Evolutionary conservation across 2,797 vertebrate genomes (phyloP), one percentile per base, ranked within the genome.

Genomic region (Cheirogaleus major): DNA sequence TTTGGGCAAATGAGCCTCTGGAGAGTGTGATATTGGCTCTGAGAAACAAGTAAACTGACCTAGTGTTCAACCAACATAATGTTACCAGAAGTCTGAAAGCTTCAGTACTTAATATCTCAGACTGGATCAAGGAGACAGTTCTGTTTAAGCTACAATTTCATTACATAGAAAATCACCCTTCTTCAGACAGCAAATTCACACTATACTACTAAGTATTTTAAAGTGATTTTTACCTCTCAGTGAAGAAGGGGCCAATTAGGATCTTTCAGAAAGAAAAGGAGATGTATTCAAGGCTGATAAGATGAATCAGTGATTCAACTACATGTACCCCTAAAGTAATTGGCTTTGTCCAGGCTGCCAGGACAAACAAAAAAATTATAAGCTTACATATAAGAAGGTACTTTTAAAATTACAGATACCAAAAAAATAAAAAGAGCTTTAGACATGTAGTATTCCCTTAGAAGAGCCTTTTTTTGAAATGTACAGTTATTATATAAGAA

Each of bases 221-320:
- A 80, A 55, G 63, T 52, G 55, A 87, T 35, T 81, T 95, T 86
- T 85, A 88, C 35, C 43, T 92, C 80, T 85, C 92, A 91, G 76
- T 79, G 45, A 76, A 57, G 32, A 79, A 87, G 20, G 35, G 52
- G 52, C 23, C 63, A 92, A 95, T 32, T 90, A 69, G 45, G 32
- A 96, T 63, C 92, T 96, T 96, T 69, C 57, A 86, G 65, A 93
- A 97, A 96, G 45, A 90, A 83, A 95, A 81, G 15, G 7, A 88
- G 12, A 7, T 80, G 76, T 35, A 92, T 45, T 89, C 45, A 25
- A 95, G 65, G 15, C 80, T 91, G 93, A 90, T 84, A 95, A 86
- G 95, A 84, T 55, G 7, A 96, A 80, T 92, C 69, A 82, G 20
- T 93, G 78, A 85, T 32, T 10, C 57, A 97, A 93, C 23, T 90